Percentiles rank a stretch among this genome's conserved stretches.
These are phyloP conservation scores for Tychaedon coryphoeus DNA, from an alignment of 2,113 vertebrate genomes.

Conservation along the genomic window DNA sequence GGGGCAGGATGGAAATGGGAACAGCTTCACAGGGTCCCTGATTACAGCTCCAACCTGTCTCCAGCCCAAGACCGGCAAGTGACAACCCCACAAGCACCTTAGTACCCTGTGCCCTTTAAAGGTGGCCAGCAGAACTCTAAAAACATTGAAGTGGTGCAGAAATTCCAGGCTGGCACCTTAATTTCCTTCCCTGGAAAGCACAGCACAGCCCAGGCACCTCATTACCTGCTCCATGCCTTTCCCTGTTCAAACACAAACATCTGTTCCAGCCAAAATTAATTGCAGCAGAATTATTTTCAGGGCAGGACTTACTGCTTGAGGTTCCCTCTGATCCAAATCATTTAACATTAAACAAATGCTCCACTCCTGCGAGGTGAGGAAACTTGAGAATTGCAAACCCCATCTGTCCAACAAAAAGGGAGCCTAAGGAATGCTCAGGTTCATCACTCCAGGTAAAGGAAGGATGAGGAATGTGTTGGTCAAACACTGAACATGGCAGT, in stretches of 20 bases:
- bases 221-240: fast-evolving
- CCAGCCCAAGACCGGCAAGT: background rate
- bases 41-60: background rate
- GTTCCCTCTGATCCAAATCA: background rate
- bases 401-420: background rate
- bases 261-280: background rate
- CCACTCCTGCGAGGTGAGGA: background rate
- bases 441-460: background rate
- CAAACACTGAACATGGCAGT: background rate
- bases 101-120: background rate
- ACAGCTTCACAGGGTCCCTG: background rate
- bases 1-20: background rate
- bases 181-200: background rate
- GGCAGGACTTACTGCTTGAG: background rate
- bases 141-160: fast-evolving
- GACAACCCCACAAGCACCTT: background rate
- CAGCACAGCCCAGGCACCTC: background rate
- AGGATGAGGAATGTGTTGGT: background rate
- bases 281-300: background rate
- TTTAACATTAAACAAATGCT: background rate
- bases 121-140: background rate
- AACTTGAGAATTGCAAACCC: background rate
- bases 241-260: background rate
- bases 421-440: background rate
- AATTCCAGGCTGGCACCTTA: background rate